A percentile compares a stretch with the other conserved stretches of the same genome.
Evolutionary conservation across 53 echinoderm and acorn worm species (phyloP).

Genomic region (Luidia sarsii): DNA sequence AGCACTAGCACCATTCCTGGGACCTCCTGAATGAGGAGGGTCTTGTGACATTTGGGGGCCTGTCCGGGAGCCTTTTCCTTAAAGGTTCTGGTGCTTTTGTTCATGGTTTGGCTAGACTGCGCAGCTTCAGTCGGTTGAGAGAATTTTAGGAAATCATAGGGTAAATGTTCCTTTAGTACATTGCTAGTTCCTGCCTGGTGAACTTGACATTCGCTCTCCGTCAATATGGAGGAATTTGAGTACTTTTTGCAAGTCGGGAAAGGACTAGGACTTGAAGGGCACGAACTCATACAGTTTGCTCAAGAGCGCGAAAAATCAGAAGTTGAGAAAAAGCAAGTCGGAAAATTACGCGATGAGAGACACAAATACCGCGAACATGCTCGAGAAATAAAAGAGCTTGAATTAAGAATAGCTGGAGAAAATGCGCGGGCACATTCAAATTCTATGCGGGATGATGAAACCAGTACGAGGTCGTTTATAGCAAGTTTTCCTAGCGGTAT

Average conservation of each 20-base stretch:
- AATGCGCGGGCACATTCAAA: not conserved
- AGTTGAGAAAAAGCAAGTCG: no score
- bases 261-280: not conserved
- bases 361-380: not conserved
- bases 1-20: no score
- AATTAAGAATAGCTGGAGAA: not conserved
- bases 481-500: not conserved
- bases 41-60: slow-evolving; percentile 4
- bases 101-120: not conserved
- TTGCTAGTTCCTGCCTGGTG: no score
- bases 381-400: not conserved
- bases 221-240: not conserved
- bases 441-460: not conserved
- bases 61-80: not conserved
- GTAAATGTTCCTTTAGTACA: no score
- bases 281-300: not conserved
- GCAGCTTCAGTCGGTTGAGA: not conserved
- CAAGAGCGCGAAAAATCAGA: not conserved
- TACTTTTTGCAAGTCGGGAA: not conserved
- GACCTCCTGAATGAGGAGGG: no score
- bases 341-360: not conserved
- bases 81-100: not conserved
- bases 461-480: not conserved
- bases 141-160: no score
- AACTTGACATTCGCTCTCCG: no score